Evolutionary conservation across 2,888 invertebrate genomes (phyloP).

Genomic region (Dynastes hyllus): DNA sequence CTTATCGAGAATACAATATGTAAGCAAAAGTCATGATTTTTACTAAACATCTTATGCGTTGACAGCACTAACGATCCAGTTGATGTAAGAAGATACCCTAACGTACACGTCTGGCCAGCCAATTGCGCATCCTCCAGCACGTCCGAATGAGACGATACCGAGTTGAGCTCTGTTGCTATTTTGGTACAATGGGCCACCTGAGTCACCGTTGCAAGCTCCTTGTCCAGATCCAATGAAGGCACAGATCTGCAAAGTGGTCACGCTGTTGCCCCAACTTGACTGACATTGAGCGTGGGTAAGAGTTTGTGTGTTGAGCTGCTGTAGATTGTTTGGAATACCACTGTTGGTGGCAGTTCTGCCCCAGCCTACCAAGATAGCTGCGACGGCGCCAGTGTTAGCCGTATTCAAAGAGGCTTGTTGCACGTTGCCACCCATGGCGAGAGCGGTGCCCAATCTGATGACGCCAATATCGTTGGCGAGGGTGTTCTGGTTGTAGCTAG

Average conservation of each 20-base stretch:
- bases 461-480: constrained; percentile 57
- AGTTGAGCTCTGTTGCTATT: constrained; percentile 64
- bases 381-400: constrained; percentile 45
- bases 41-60: background rate
- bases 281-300: constrained; percentile 73
- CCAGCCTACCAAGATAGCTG: constrained; percentile 52
- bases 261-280: constrained; percentile 68
- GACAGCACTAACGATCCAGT: constrained; percentile 68
- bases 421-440: constrained; percentile 51
- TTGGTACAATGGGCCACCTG: constrained; percentile 73
- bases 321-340: constrained; percentile 72
- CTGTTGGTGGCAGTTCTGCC: constrained; percentile 73
- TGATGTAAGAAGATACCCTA: constrained; percentile 70
- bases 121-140: constrained; percentile 71
- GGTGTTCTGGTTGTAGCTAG: constrained; percentile 66
- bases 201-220: constrained; percentile 76
- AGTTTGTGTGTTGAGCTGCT: constrained; percentile 73
- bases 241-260: constrained; percentile 74
- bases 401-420: constrained; percentile 47
- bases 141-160: constrained; percentile 74
- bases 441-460: constrained; percentile 48
- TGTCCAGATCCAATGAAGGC: constrained; percentile 75
- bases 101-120: constrained; percentile 75
- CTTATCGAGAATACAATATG: no score
- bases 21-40: no score